Evolutionary conservation across 2,888 invertebrate species (phyloP), one percentile per base, ranked within the genome.

Genomic region (Spilosoma lubricipeda): DNA sequence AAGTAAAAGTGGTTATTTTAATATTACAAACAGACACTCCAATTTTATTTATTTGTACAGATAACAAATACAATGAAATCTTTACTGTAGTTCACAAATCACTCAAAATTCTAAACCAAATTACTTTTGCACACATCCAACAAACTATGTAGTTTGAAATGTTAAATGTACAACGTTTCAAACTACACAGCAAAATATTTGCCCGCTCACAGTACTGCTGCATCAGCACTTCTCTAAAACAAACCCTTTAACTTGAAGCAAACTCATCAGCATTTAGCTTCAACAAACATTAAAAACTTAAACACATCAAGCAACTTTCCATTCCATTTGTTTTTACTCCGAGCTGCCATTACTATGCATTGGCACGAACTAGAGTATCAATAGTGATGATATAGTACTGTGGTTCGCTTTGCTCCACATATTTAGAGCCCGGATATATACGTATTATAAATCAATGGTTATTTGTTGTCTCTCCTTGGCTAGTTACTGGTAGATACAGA

Each of bases 261-360:
- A 74, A 74, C 70, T 70, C 67, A 74, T 74, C 67, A 74, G 42
- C 39, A 74, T 71, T 70, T 74, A 67, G 59, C 52, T 71, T 68
- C 59, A 15, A 52, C 67, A 71, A 74, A 74, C 74, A 74, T 71
- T 67, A 68, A 74, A 74, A 74, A 74, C 67, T 71, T 74, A 68
- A 71, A 74, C 71, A 76, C 52, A 73, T 76, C 67, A 73, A 64
- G 63, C 63, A 63, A 75, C 70, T 70, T 33, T 67, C 20, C 33
- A 39, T 48, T 65, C 42, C 52, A 73, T 76, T 68, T 67, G 67
- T 73, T 76, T 67, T 70, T 30, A 70, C 65, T 70, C 52, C 59
- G 36, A 76, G 48, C 59, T 36, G 13, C 1, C 56, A 84, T 86
- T 84, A 83, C 75, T 85, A 85, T 86, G 85, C 85, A 82, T 75